These are phyloP conservation scores for Chamaetylas fuelleborni DNA, from an alignment of 2,113 vertebrate genomes.

Conservation along the genomic window DNA sequence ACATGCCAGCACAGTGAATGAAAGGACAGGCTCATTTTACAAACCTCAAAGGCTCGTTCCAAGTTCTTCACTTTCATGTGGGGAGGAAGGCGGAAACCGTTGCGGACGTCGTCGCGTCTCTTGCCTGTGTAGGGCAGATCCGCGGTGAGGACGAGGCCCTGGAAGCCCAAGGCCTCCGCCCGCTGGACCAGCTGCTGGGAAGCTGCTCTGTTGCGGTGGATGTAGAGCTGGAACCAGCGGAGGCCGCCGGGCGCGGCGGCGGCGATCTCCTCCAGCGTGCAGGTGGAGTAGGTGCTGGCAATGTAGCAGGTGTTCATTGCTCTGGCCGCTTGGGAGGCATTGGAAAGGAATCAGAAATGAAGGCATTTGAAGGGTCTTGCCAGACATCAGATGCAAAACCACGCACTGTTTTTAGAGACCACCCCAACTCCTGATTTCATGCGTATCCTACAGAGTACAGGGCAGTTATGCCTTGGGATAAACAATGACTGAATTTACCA, in stretches of 20 bases:
- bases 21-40: neutral
- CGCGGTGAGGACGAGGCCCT: slow-evolving; percentile 87
- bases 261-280: slow-evolving; percentile 86
- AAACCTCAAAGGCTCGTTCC: slow-evolving; percentile 82
- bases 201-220: slow-evolving; percentile 82
- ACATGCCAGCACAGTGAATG: rapidly evolving
- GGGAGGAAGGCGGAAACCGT: slow-evolving; percentile 81
- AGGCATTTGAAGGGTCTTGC: rapidly evolving
- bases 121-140: slow-evolving; percentile 87
- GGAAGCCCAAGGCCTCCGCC: slow-evolving; percentile 84
- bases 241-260: slow-evolving; percentile 77
- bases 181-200: slow-evolving; percentile 83
- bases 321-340: slow-evolving; percentile 78
- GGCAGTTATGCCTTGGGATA: rapidly evolving
- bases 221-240: slow-evolving; percentile 93
- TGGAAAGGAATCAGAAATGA: neutral
- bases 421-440: neutral
- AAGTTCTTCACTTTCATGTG: slow-evolving; percentile 87
- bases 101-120: slow-evolving; percentile 83
- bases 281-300: slow-evolving; percentile 87
- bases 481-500: neutral
- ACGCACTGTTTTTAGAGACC: neutral
- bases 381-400: neutral
- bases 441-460: neutral
- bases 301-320: slow-evolving; percentile 83